phyloP scores from a whole-genome alignment of 1,140 invertebrate species.

The Papilio aristodemus region DNA sequence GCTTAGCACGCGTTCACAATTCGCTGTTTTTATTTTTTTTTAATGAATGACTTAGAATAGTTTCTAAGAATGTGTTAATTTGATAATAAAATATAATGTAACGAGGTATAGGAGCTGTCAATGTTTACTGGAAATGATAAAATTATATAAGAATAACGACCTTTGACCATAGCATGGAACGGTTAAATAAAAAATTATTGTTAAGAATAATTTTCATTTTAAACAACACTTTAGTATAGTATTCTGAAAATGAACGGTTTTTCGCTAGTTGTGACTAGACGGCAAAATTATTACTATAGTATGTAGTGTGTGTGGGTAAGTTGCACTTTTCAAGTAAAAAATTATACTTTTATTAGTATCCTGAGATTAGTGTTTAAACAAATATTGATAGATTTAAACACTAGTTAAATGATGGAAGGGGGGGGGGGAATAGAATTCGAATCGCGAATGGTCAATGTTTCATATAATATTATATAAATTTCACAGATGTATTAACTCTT shows the following conservation, averaged over 20 bases:
- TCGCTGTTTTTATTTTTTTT: background rate
- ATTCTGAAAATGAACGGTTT: too few relatives aligned
- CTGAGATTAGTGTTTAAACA: too few relatives aligned
- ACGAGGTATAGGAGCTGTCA: background rate
- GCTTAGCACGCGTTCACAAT: conserved; percentile 34
- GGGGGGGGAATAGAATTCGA: too few relatives aligned
- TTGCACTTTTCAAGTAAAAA: too few relatives aligned
- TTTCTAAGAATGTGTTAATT: background rate
- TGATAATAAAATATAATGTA: background rate
- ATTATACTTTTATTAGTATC: too few relatives aligned
- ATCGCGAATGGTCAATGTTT: too few relatives aligned
- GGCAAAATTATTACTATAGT: too few relatives aligned
- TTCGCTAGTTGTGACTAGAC: too few relatives aligned
- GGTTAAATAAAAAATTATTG: background rate
- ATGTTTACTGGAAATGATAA: background rate
- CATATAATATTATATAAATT: background rate
- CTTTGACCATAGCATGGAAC: background rate
- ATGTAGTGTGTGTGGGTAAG: too few relatives aligned
- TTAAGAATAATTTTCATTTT: background rate
- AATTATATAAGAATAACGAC: conserved; percentile 8
- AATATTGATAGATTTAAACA: too few relatives aligned
- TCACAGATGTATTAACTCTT: background rate
- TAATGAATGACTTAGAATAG: background rate
- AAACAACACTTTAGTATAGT: background rate
- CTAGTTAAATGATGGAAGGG: too few relatives aligned